These are phyloP conservation scores for Euphydryas editha DNA, from an alignment of 2,888 invertebrate species.

Conservation along the genomic window DNA sequence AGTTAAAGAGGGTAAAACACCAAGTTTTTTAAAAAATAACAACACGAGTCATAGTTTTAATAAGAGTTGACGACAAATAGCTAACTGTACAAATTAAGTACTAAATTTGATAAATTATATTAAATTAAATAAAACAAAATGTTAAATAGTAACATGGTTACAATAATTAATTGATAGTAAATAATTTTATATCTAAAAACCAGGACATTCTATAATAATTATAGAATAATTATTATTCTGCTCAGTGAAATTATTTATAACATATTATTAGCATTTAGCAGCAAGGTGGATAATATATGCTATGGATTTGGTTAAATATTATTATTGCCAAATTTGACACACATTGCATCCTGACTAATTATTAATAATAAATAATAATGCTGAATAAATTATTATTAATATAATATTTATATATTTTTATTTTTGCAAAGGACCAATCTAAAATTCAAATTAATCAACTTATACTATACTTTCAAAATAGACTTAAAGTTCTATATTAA, in stretches of 20 bases:
- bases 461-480: too few relatives aligned
- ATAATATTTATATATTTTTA: too few relatives aligned
- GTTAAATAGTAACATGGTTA: not conserved
- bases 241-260: not conserved
- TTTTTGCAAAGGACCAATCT: too few relatives aligned
- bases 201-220: slow-evolving; percentile 9
- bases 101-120: slow-evolving; percentile 21
- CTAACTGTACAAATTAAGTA: slow-evolving; percentile 20
- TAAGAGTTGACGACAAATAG: slow-evolving; percentile 68
- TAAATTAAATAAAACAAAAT: slow-evolving; percentile 11
- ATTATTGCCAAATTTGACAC: not conserved
- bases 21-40: slow-evolving; percentile 80
- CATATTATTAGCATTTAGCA: not conserved
- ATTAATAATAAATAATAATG: too few relatives aligned
- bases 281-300: not conserved
- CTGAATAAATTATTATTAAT: too few relatives aligned
- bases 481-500: too few relatives aligned
- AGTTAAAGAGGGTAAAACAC: slow-evolving; percentile 88
- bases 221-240: not conserved
- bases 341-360: not conserved
- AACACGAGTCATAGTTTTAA: slow-evolving; percentile 75
- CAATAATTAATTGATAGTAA: not conserved
- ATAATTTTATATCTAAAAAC: not conserved
- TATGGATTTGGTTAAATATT: not conserved
- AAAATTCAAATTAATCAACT: too few relatives aligned